Percentiles rank a stretch among this genome's conserved stretches.
phyloP scores from a whole-genome alignment of 1,140 invertebrate species.

The Habropoda laboriosa region DNA sequence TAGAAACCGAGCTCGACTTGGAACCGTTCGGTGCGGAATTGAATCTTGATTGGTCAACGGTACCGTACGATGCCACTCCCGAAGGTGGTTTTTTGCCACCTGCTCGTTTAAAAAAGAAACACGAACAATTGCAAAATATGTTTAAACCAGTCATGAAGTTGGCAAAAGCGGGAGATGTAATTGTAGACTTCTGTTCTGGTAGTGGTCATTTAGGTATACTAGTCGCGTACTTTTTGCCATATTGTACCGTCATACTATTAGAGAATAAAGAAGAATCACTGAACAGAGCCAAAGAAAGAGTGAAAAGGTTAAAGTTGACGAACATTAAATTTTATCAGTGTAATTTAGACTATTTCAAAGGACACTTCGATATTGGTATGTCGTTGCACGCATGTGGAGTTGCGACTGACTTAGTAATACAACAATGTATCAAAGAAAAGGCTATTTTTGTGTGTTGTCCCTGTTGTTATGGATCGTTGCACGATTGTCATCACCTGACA shows the following conservation, averaged over 20 bases:
- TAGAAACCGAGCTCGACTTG: slow-evolving; percentile 74
- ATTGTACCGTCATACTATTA: slow-evolving; percentile 89
- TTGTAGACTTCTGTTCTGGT: slow-evolving; percentile 97
- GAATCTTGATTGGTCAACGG: slow-evolving; percentile 84
- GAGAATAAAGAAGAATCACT: slow-evolving; percentile 97
- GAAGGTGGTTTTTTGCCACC: slow-evolving; percentile 90
- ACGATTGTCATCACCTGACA: slow-evolving; percentile 86
- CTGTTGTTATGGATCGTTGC: slow-evolving; percentile 96
- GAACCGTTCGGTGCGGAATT: slow-evolving; percentile 79
- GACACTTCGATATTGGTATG: slow-evolving; percentile 89
- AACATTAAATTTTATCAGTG: slow-evolving; percentile 93
- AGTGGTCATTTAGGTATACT: slow-evolving; percentile 96
- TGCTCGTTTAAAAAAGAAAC: slow-evolving; percentile 89
- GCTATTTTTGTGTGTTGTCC: slow-evolving; percentile 95
- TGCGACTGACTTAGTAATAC: slow-evolving; percentile 95
- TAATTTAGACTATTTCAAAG: slow-evolving; percentile 92
- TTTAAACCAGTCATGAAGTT: slow-evolving; percentile 89
- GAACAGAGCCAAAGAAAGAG: slow-evolving; percentile 87
- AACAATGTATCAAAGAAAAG: slow-evolving; percentile 88
- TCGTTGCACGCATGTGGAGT: slow-evolving; percentile 97
- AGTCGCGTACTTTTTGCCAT: slow-evolving; percentile 90
- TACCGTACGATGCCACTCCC: slow-evolving; percentile 89
- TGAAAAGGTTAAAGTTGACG: slow-evolving; percentile 85
- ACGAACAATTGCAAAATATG: slow-evolving; percentile 94
- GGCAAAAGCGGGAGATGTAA: slow-evolving; percentile 82